Base-by-base conservation (phyloP, 2,888 invertebrate genomes). In the Nemotelus nigrinus region DNA sequence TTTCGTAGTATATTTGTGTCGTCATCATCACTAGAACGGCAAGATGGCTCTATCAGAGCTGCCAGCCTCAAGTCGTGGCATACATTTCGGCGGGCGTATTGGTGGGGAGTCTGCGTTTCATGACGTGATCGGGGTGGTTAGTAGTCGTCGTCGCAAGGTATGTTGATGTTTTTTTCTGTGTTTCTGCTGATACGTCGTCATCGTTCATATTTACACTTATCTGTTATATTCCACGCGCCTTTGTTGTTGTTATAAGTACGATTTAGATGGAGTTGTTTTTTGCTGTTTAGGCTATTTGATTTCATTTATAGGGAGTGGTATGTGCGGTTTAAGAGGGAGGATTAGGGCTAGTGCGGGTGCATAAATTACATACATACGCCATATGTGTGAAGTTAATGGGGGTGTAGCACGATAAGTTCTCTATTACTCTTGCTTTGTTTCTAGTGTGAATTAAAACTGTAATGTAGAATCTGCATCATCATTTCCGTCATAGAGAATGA, bases 71-170 rank as follows among this genome's bases (percentile, higher is more conserved):
- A 60, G 48, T 4, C 25, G 58, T 6, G 63, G 41, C n/a, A 60
- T 50, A 3, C 74, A 74, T 60, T 60, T 74, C 63, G 74, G 74
- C 45, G 47, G 72, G 53, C 70, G 70, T 41, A 44, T 65, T 55
- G 70, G 64, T 64, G 50, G 74, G 10, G 74, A 74, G 63, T 74
- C 60, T 44, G 70, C 70, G 3, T 70, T 70, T 43, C 70, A 55
- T 43, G 70, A 70, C 55, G 70, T 70, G 7, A 50, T 60, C 47
- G 60, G 60, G 48, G 60, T 8, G 39, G 44, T 10, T 39, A 70
- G 53, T 55, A 70, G 70, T 74, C 74, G 60, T 2, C 74, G 60
- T 47, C 44, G 58, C 2, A 60, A 60, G 60, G 60, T 74, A 74
- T 63, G 60, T 25, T 25, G 48, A 39, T 50, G 44, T 50, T 53